Evolutionary conservation across 1,140 invertebrate species (phyloP), one percentile per base, ranked within the genome.

Genomic region (Lucilia cuprina): DNA sequence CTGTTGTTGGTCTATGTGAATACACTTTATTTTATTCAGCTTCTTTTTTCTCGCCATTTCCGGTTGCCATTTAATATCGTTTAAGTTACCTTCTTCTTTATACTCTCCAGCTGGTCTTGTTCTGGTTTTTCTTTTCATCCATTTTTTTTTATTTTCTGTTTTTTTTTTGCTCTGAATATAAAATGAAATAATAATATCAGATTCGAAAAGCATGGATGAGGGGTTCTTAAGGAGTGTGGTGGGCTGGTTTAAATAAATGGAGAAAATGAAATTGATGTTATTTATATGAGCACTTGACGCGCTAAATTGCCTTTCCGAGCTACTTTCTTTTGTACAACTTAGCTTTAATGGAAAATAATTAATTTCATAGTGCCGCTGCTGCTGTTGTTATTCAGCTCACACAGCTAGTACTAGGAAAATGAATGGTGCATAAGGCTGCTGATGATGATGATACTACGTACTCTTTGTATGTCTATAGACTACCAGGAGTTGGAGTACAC

Each of bases 211-310:
- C 17, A 1, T 49, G 41, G 77, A 41, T 17, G 41, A 41, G 77
- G 75, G 9, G 17, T 17, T 13, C 13, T 5, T 41, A 41, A 10
- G 41, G 41, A 41, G 41, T 34, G 30, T 10, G 21, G 77, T 21
- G n/a, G 77, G 75, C 35, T 34, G 19, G n/a, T 21, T 25, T 80
- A 80, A 80, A 80, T 80, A 80, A 80, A 80, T 80, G 77, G 77
- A 80, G 77, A 80, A 80, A 87, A 87, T 88, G 87, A 90, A 90
- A 89, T 90, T 90, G 88, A 90, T 90, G 89, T 90, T 90, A 90
- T 90, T 90, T 90, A 90, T 90, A 90, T 90, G 89, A 88, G 88
- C 89, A 90, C 89, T 90, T 90, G 89, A 90, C 89, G 90, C 88
- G 88, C 88, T 90, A 90, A 90, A 90, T 90, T 90, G 89, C 89